phyloP scores from a whole-genome alignment of 2,888 invertebrate species.

The Julus scandinavius region DNA sequence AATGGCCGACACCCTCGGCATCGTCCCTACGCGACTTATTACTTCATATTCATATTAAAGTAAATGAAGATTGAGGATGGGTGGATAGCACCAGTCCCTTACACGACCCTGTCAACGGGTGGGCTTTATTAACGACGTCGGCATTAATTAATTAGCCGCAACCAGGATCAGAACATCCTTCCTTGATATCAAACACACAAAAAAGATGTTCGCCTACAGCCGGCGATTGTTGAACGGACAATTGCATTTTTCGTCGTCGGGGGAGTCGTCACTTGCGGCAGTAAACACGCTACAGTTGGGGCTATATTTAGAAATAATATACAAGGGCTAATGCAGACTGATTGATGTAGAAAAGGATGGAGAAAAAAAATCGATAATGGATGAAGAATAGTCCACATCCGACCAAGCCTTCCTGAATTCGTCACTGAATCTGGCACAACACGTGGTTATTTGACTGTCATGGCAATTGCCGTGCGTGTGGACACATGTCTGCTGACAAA shows the following conservation, averaged over 20 bases:
- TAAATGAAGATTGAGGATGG: background rate
- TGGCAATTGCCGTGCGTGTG: no score
- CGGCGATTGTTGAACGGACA: background rate
- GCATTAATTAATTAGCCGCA: background rate
- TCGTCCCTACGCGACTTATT: background rate
- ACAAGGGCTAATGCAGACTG: conserved; percentile 14
- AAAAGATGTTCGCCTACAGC: background rate
- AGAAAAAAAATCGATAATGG: conserved; percentile 9
- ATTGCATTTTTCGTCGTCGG: background rate
- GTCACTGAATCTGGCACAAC: background rate
- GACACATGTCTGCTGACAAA: background rate
- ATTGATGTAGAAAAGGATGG: background rate
- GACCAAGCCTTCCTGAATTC: background rate
- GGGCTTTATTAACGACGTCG: no score
- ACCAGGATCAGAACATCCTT: background rate
- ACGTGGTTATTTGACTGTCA: conserved; percentile 16
- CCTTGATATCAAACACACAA: background rate
- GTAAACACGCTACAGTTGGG: background rate
- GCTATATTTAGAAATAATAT: conserved; percentile 17
- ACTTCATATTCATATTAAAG: background rate
- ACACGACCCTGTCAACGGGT: background rate
- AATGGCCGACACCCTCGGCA: background rate
- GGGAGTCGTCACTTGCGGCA: background rate
- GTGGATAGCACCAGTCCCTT: background rate
- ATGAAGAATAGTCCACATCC: background rate